Evolutionary conservation across 1,140 invertebrate genomes (phyloP), one percentile per base, ranked within the genome.

Genomic region (Drosophila pandora): DNA sequence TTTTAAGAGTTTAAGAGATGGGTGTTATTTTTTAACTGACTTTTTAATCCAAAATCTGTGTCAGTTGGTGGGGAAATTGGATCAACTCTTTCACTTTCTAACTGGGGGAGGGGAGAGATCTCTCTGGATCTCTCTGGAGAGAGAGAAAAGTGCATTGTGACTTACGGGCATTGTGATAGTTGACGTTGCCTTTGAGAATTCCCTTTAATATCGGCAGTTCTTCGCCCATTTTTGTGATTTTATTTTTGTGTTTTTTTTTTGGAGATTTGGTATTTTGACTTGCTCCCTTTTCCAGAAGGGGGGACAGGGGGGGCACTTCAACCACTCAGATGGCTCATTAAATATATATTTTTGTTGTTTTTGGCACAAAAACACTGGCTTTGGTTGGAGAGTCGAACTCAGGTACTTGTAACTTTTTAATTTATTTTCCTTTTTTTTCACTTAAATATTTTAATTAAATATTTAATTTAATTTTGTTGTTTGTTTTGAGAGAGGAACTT

Each of bases 111-210:
- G 17, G 17, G 17, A 17, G 17, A 17, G 17, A 17, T 17, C 17
- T 17, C 17, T 17, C 17, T 17, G 17, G 17, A 17, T 17, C 17
- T 17, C 17, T 28, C 7, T 28, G 5, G 5, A 6, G 25, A 28
- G 25, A 28, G 45, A 9, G 13, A 28, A n/a, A 12, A 12, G 2
- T 3, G 10, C n/a, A n/a, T n/a, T n/a, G n/a, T 8, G 93, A 97
- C 96, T 92, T 97, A 97, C 96, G 96, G 94, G 96, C 96, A 95
- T 97, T 97, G 92, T 96, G 96, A 93, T 97, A 97, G 92, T 96
- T 95, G 90, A 96, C 95, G 77, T 95, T 95, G 90, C 96, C 96
- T 92, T 97, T 96, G 56, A 97, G 94, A 92, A 97, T 97, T 69
- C 96, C 96, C 92, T 97, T 97, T 32, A 97, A 94, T 87, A 97